These are phyloP conservation scores for Notolepis coatsorum DNA, from an alignment of 2,797 vertebrate genomes.

Conservation along the genomic window DNA sequence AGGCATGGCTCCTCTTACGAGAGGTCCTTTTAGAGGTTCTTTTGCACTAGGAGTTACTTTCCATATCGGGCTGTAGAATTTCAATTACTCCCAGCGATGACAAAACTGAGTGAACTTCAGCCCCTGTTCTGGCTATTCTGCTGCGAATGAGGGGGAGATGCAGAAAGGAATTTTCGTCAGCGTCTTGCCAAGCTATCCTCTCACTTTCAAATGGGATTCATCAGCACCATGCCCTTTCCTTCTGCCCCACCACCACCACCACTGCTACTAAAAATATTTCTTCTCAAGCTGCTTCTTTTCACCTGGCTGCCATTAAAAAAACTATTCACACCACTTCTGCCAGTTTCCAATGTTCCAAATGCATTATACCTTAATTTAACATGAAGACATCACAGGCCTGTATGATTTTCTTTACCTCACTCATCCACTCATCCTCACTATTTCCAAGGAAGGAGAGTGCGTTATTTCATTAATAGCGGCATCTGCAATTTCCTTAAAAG, in stretches of 20 bases:
- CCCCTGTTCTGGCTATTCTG: background rate
- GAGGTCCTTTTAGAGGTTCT: slow-evolving; percentile 21
- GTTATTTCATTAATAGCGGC: slow-evolving; percentile 32
- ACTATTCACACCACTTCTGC: background rate
- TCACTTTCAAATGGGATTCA: slow-evolving; percentile 38
- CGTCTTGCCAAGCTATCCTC: background rate
- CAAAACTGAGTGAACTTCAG: background rate
- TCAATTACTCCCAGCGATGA: slow-evolving; percentile 19
- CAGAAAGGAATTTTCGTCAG: slow-evolving; percentile 32
- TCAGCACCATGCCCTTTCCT: slow-evolving; percentile 10
- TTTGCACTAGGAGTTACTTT: slow-evolving; percentile 8
- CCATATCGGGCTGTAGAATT: slow-evolving; percentile 24
- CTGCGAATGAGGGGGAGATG: slow-evolving; percentile 16
- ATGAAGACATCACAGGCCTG: slow-evolving; percentile 8
- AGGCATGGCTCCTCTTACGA: slow-evolving; percentile 26
- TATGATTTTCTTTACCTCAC: slow-evolving; percentile 22
- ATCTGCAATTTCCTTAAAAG: slow-evolving; percentile 52
- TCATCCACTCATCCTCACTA: background rate
- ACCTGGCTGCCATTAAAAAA: background rate
- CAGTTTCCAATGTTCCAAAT: slow-evolving; percentile 17
- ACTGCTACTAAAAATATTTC: too few relatives aligned
- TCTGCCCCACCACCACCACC: slow-evolving; percentile 17
- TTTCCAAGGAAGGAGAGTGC: background rate
- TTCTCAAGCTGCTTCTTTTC: slow-evolving; percentile 8
- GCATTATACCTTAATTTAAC: slow-evolving; percentile 16